A percentile compares a stretch with the other conserved stretches of the same genome.
Conservation (phyloP, 2,888 invertebrate species). For the Eurois occulta region DNA sequence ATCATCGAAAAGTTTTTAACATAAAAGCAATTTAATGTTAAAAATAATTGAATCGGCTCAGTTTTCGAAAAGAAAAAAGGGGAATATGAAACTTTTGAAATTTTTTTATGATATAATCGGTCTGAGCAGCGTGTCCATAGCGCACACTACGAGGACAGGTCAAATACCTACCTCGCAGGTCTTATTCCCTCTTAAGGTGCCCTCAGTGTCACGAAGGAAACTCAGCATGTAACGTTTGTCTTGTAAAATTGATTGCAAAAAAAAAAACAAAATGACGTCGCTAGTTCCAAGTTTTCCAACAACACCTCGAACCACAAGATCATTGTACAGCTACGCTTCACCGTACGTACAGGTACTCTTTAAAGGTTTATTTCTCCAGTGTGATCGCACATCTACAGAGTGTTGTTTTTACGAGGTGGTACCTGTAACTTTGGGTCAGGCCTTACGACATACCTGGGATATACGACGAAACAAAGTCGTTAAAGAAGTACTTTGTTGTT, state of each 20-base stretch:
- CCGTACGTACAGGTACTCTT: neutral
- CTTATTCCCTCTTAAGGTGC: no score
- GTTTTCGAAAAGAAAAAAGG: no score
- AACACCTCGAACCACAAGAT: neutral
- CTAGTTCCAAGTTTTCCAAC: neutral
- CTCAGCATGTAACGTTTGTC: neutral
- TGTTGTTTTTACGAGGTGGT: slow-evolving; percentile 27
- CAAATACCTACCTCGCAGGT: no score
- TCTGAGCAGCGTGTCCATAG: no score
- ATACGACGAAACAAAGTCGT: neutral
- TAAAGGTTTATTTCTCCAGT: neutral
- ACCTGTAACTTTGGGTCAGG: slow-evolving; percentile 27
- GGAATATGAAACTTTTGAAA: no score
- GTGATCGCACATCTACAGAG: slow-evolving; percentile 9
- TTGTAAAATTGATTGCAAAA: neutral
- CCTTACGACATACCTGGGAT: slow-evolving; percentile 16
- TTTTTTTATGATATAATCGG: no score
- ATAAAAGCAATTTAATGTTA: no score
- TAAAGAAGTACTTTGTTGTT: slow-evolving; percentile 11
- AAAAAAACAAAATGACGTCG: neutral
- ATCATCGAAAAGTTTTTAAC: no score
- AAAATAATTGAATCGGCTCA: no score
- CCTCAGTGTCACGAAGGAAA: neutral
- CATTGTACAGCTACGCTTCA: neutral
- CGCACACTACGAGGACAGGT: no score